Percentiles rank a stretch among this genome's conserved stretches.
phyloP scores from a whole-genome alignment of 2,113 vertebrate species.

The Stomatorhinus ivindoensis region DNA sequence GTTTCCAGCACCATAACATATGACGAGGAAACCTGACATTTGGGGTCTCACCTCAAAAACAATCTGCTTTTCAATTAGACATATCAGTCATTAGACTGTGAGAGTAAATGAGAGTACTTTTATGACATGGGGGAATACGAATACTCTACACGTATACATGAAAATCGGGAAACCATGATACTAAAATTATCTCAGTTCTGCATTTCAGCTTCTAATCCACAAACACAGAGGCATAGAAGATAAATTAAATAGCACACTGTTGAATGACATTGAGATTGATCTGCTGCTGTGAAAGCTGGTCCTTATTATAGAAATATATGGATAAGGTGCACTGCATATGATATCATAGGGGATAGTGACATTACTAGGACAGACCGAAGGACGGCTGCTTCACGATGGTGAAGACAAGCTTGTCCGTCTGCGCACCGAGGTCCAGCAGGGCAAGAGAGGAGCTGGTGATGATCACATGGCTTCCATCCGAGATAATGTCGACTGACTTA shows the following conservation, averaged over 20 bases:
- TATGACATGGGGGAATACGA: neutral
- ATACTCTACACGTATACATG: neutral
- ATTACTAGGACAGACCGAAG: slow-evolving; percentile 62
- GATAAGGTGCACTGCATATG: neutral
- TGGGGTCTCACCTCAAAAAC: neutral
- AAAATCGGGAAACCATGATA: neutral
- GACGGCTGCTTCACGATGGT: slow-evolving; percentile 68
- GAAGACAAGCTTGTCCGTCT: slow-evolving; percentile 74
- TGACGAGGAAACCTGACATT: neutral
- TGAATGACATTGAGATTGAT: neutral
- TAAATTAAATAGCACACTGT: neutral
- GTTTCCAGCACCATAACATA: neutral
- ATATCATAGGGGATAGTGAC: neutral
- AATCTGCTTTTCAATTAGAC: neutral
- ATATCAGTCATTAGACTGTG: neutral
- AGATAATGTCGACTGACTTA: slow-evolving; percentile 67
- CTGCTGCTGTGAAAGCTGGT: neutral
- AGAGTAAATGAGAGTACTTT: neutral
- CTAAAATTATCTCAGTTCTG: neutral
- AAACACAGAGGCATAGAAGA: neutral
- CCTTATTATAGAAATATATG: neutral
- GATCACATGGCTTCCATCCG: slow-evolving; percentile 61
- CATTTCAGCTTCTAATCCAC: neutral
- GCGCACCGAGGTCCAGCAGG: slow-evolving; percentile 79
- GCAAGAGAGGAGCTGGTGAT: slow-evolving; percentile 75